Evolutionary conservation across 64 coral and sea anemone genomes (phyloP), one percentile per base, ranked within the genome.

Genomic region (Platygyra sinensis): DNA sequence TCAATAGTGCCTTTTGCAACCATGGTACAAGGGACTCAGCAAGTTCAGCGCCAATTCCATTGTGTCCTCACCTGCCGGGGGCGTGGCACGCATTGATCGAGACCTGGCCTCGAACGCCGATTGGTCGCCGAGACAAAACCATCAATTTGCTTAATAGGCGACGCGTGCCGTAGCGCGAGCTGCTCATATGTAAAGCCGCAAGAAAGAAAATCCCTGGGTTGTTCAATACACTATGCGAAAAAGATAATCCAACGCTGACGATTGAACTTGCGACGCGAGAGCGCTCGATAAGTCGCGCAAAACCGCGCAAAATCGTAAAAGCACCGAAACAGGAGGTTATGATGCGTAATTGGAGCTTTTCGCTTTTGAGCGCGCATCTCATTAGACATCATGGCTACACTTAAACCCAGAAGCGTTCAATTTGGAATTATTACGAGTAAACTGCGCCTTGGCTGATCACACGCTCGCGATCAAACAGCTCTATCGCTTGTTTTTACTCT

Each of bases 1-100:
- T 87, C 82, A 92, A 87, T 87, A 80, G 71, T n/a, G 83, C 74
- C 54, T 89, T 80, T 86, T 77, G 90, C 90, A 77, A 91, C 80
- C 74, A 72, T 52, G 4, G 33, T 84, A 49, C 42, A 77, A 69
- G 60, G 78, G 62, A 46, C 82, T 20, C 60, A 74, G 83, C 64
- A 86, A 86, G 79, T 82, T 31, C 33, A 60, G 82, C 27, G 52
- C 72, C 60, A 32, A 57, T 24, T 72, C 62, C 76, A 86, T 91
- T 91, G 81, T 91, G 17, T 5, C 62, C 27, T 92, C 90, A 92
- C 90, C 90, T 92, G 90, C 57, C 33, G 52, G 67, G 50, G 90
- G 79, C 65, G 90, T 85, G 90, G 52, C 29, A 86, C 86, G 46
- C 75, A 92, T 79, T 78, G 74, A 87, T 72, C 76, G 78, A 79